Conservation (phyloP, 1,140 invertebrate genomes). For the Anagrus nilaparvatae region DNA sequence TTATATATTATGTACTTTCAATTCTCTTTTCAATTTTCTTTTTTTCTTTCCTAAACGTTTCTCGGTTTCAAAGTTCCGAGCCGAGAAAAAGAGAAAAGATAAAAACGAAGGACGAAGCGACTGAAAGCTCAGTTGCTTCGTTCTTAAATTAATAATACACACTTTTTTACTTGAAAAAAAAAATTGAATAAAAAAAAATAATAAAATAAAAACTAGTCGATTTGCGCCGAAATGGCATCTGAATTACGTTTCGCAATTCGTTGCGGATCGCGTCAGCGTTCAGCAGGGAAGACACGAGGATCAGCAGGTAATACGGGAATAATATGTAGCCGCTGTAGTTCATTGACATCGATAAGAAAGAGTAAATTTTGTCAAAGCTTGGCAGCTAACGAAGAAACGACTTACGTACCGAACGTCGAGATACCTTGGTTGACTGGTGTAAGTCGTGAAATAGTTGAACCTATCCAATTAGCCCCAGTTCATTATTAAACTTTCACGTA, state of each 20-base stretch:
- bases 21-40: not conserved
- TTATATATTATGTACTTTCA: not conserved
- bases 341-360: conserved; percentile 26
- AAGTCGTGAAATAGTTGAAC: no score
- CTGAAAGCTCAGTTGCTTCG: no score
- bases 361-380: conserved; percentile 27
- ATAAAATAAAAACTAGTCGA: conserved; percentile 50
- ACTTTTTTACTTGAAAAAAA: conserved; percentile 4
- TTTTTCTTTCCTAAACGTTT: not conserved
- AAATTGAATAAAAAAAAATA: not conserved
- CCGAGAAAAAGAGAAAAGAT: conserved; percentile 2
- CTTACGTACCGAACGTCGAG: conserved; percentile 41
- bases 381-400: conserved; percentile 35
- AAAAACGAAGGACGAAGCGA: not conserved
- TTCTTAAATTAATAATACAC: no score
- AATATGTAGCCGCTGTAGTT: conserved; percentile 35
- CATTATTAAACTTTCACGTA: no score
- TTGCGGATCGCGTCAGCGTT: conserved; percentile 73
- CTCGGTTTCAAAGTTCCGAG: not conserved
- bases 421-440: conserved; percentile 42
- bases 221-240: conserved; percentile 92
- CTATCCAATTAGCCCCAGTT: no score
- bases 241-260: conserved; percentile 85
- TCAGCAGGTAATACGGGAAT: conserved; percentile 26
- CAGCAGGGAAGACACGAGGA: conserved; percentile 54